phyloP scores from a whole-genome alignment of 2,888 invertebrate species.

The Sthenelais limicola region DNA sequence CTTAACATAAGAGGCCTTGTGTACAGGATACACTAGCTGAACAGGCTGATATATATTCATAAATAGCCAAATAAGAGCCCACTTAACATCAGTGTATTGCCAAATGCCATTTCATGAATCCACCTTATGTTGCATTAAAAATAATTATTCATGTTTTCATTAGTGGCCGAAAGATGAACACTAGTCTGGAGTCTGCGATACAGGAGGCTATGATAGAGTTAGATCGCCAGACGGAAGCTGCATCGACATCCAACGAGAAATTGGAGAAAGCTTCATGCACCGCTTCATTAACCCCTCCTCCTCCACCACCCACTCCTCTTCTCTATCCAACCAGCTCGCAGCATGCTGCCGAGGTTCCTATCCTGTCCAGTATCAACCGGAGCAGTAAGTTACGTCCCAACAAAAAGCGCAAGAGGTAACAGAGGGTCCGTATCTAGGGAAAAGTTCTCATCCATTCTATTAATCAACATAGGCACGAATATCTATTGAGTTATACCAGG shows the following conservation, averaged over 20 bases:
- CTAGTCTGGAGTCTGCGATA: constrained; percentile 90
- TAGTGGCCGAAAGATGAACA: constrained; percentile 94
- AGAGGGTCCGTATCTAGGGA: constrained; percentile 13
- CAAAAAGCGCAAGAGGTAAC: constrained; percentile 38
- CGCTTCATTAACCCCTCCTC: too few relatives aligned
- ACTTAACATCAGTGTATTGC: too few relatives aligned
- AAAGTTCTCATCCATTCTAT: not conserved
- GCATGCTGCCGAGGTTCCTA: not conserved
- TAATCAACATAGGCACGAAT: constrained; percentile 21
- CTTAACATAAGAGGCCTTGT: too few relatives aligned
- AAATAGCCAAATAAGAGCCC: too few relatives aligned
- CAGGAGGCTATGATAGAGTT: constrained; percentile 93
- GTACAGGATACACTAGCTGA: too few relatives aligned
- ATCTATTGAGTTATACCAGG: constrained; percentile 32
- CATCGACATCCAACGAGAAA: constrained; percentile 2
- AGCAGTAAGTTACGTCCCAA: constrained; percentile 9
- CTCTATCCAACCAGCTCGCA: not conserved
- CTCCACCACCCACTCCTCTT: too few relatives aligned
- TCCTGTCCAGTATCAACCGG: not conserved
- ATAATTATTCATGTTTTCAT: constrained; percentile 58
- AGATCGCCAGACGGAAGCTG: constrained; percentile 73
- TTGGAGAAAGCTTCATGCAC: too few relatives aligned
- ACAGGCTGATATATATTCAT: too few relatives aligned
- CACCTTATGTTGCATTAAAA: too few relatives aligned
- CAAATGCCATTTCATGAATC: too few relatives aligned